Conservation (phyloP, 2,113 vertebrate genomes). For the Tragelaphus buxtoni region DNA sequence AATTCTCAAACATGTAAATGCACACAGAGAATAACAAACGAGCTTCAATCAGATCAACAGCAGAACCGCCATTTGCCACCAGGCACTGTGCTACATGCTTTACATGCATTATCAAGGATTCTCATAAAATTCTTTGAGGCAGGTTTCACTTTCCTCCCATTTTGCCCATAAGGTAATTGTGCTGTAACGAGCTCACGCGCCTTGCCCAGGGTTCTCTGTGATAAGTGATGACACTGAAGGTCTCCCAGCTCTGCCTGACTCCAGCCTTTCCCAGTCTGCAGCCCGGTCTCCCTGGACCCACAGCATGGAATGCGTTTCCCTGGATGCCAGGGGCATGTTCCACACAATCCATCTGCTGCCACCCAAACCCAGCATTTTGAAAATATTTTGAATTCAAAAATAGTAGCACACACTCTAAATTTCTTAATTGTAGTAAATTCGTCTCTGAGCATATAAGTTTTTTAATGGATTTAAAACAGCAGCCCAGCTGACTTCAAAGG, state of each 20-base stretch:
- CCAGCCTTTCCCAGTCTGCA: background rate
- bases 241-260: background rate
- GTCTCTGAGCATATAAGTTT: background rate
- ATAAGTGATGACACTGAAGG: background rate
- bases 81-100: background rate
- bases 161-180: background rate
- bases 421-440: background rate
- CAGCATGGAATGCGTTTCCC: background rate
- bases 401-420: background rate
- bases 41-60: background rate
- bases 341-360: background rate
- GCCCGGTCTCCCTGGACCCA: background rate
- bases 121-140: background rate
- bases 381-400: background rate
- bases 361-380: background rate
- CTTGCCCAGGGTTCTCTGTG: background rate
- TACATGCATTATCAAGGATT: background rate
- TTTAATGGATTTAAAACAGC: background rate
- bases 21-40: background rate
- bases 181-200: rapidly evolving
- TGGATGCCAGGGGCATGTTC: background rate
- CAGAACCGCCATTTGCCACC: background rate
- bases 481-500: background rate
- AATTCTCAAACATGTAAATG: background rate
- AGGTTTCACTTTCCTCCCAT: background rate